Base-by-base conservation (phyloP, 2,797 vertebrate genomes). In the Loris lydekkerianus region DNA sequence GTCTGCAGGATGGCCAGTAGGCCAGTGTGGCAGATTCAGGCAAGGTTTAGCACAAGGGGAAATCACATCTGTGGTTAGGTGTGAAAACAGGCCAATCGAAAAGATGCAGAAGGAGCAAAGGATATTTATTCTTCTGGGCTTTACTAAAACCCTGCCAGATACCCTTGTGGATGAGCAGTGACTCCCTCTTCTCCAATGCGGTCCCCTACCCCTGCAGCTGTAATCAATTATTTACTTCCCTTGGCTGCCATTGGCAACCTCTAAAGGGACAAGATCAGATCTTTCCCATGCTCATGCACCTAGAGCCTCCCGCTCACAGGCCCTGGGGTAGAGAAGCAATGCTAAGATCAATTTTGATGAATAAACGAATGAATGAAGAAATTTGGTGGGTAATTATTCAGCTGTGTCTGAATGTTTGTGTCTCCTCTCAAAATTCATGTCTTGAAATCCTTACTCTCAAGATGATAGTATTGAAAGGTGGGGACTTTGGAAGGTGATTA, bases 11-110 rank as follows among this genome's bases (percentile, higher is more conserved):
- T 7, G 17, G n/a, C 40, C 7, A 70, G n/a, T 7, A 76, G 37
- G 11, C 3, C 15, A 10, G 11, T 7, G 34, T 25, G 29, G 21
- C 15, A 17, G 8, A 10, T 7, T 56, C n/a, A 31, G 18, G 0
- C 7, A 69, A 69, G 7, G 18, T 25, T 20, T 23, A 15, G 10
- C 29, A 53, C 23, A 49, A 1, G 8, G 10, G 13, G 13, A 18
- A 7, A 14, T 14, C 7, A 25, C 29, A 2, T 53, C 63, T 61
- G 17, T 43, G 43, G 20, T 65, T 25, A 34, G 29, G 60, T 2
- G 2, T 53, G 40, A 49, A 83, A 87, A 37, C 43, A 84, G 73
- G 34, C 17, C 21, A 29, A 7, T 2, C 10, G 15, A 53, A 37
- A 77, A 31, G 27, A 40, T 23, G 13, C 11, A 34, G 56, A 40